Conservation (phyloP, 2,888 invertebrate species). For the Penaeus monodon region DNA sequence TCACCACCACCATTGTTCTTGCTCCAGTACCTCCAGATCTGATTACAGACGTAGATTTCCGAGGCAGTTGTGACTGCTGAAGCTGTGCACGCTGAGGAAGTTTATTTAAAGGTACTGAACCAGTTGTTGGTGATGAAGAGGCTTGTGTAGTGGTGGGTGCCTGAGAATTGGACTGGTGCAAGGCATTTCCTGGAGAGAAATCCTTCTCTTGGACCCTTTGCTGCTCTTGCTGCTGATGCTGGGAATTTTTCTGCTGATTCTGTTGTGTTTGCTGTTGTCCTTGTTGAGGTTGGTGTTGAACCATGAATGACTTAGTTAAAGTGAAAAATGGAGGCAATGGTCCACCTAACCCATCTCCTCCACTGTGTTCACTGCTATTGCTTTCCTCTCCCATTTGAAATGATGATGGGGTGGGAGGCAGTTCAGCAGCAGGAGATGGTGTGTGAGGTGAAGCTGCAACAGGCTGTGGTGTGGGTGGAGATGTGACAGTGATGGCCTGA, state of each 20-base stretch:
- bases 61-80: conserved; percentile 35
- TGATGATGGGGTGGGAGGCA: conserved; percentile 60
- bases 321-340: conserved; percentile 65
- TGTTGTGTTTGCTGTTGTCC: conserved; percentile 1
- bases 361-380: conserved; percentile 58
- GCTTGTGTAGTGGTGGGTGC: conserved; percentile 26
- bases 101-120: conserved; percentile 5
- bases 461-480: conserved; percentile 55
- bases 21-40: conserved; percentile 34
- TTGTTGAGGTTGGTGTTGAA: conserved; percentile 46
- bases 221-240: conserved; percentile 21
- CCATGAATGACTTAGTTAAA: conserved; percentile 59
- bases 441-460: conserved; percentile 54
- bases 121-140: conserved; percentile 16
- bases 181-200: conserved; percentile 30
- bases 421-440: conserved; percentile 57
- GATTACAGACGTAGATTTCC: conserved; percentile 50
- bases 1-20: conserved; percentile 42
- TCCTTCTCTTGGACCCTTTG: conserved; percentile 39
- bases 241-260: conserved; percentile 5
- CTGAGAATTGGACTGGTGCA: conserved; percentile 18
- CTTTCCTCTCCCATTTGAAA: conserved; percentile 59
- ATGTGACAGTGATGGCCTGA: conserved; percentile 42
- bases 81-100: conserved; percentile 41
- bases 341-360: conserved; percentile 41